These are phyloP conservation scores for Nomada fabriciana DNA, from an alignment of 2,888 invertebrate genomes.

Conservation along the genomic window DNA sequence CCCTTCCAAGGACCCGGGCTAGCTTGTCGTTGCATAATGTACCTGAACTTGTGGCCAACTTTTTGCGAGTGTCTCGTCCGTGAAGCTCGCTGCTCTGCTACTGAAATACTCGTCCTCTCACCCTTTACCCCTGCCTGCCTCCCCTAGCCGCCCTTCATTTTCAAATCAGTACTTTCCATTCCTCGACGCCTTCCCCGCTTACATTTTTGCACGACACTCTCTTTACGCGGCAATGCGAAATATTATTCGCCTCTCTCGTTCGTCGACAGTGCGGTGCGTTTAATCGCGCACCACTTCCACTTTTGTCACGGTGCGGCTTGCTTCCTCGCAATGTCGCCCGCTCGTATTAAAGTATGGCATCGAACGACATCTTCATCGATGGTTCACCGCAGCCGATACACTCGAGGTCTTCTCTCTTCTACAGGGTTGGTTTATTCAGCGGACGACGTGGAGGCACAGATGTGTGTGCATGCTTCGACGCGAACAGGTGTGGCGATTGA, in stretches of 20 bases:
- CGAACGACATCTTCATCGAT: constrained; percentile 47
- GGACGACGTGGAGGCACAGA: neutral
- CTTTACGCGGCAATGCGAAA: neutral
- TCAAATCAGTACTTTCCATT: neutral
- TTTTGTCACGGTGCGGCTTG: constrained; percentile 23
- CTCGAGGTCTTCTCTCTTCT: neutral
- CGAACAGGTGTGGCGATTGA: constrained; percentile 56
- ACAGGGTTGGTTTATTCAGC: constrained; percentile 11
- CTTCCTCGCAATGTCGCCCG: constrained; percentile 63
- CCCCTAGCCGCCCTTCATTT: neutral
- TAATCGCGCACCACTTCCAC: constrained; percentile 5
- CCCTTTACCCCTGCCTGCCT: constrained; percentile 6
- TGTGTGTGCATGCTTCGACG: constrained; percentile 33
- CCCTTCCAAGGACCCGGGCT: constrained; percentile 27
- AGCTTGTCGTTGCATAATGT: constrained; percentile 68
- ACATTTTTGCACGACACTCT: constrained; percentile 6
- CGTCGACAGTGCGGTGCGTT: constrained; percentile 3
- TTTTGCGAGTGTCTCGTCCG: constrained; percentile 64
- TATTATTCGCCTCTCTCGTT: constrained; percentile 23
- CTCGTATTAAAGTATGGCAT: constrained; percentile 76
- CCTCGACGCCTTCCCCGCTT: neutral
- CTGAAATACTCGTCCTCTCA: constrained; percentile 29
- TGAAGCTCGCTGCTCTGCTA: constrained; percentile 39
- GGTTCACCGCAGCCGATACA: neutral
- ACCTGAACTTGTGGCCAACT: constrained; percentile 65